A percentile compares a stretch with the other conserved stretches of the same genome.
Evolutionary conservation across 2,888 invertebrate species (phyloP).

Genomic region (Cryptocephalus primarius): DNA sequence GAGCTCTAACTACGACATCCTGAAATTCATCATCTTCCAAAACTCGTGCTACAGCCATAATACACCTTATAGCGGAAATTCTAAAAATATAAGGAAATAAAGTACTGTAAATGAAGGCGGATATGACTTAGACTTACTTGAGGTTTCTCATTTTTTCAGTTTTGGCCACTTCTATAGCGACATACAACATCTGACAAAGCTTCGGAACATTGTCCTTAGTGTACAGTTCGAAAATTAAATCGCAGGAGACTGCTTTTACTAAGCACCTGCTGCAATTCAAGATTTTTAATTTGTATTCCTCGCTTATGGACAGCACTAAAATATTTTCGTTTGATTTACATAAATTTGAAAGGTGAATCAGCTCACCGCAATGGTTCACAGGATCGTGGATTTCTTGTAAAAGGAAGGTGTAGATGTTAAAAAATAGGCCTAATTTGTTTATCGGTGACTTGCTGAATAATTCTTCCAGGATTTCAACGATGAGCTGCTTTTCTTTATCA

Average conservation of each 20-base stretch:
- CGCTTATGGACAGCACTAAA: slow-evolving; percentile 47
- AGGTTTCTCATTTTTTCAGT: slow-evolving; percentile 52
- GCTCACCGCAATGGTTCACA: slow-evolving; percentile 40
- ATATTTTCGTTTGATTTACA: slow-evolving; percentile 8
- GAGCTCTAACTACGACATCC: slow-evolving; percentile 42
- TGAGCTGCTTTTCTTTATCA: slow-evolving; percentile 38
- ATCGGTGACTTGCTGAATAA: slow-evolving; percentile 42
- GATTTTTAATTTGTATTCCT: slow-evolving; percentile 52
- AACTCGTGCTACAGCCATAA: slow-evolving; percentile 52
- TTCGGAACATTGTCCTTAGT: slow-evolving; percentile 45
- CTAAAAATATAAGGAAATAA: slow-evolving; percentile 26
- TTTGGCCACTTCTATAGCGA: slow-evolving; percentile 53
- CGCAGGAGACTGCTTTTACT: slow-evolving; percentile 39
- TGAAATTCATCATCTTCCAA: slow-evolving; percentile 42
- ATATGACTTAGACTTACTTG: slow-evolving; percentile 39
- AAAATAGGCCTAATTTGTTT: slow-evolving; percentile 41
- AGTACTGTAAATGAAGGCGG: not conserved
- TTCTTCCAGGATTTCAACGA: slow-evolving; percentile 41
- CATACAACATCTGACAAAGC: slow-evolving; percentile 54
- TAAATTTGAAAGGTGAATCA: not conserved
- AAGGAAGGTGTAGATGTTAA: slow-evolving; percentile 44
- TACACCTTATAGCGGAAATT: slow-evolving; percentile 44
- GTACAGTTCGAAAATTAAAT: slow-evolving; percentile 46
- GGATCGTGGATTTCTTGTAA: slow-evolving; percentile 47
- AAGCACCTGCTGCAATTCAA: slow-evolving; percentile 44